phyloP scores from a whole-genome alignment of 2,797 vertebrate genomes.

The Siniperca undulata region DNA sequence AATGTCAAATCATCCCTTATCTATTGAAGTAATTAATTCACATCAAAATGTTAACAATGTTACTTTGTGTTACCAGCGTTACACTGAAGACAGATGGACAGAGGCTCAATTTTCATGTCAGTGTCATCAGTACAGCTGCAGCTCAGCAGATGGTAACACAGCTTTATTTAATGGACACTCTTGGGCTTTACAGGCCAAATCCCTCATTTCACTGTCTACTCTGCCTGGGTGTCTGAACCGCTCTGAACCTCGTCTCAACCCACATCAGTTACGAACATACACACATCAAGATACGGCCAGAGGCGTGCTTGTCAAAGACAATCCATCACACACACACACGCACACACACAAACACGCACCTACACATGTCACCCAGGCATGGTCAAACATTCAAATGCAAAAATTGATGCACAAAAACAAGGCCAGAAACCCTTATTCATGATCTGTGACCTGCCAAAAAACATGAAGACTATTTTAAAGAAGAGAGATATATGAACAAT shows the following conservation, averaged over 20 bases:
- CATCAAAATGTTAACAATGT: conserved; percentile 5
- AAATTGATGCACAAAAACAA: background rate
- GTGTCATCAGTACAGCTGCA: conserved; percentile 52
- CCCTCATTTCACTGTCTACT: conserved; percentile 54
- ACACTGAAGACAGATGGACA: conserved; percentile 29
- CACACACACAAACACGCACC: background rate
- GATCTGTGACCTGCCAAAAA: background rate
- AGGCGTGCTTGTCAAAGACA: conserved; percentile 20
- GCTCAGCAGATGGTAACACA: conserved; percentile 69
- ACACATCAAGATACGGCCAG: conserved; percentile 25
- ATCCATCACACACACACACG: conserved; percentile 26
- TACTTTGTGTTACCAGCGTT: background rate
- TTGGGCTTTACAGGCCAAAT: conserved; percentile 57
- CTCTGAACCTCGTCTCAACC: conserved; percentile 18
- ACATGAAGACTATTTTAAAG: background rate
- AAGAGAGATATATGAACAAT: background rate
- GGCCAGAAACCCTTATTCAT: background rate
- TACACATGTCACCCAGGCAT: background rate
- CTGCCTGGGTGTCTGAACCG: conserved; percentile 30
- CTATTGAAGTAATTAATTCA: background rate
- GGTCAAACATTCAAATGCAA: background rate
- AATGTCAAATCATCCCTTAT: background rate
- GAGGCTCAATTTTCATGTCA: conserved; percentile 31
- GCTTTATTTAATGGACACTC: conserved; percentile 56
- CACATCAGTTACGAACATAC: background rate